Percentiles rank a stretch among this genome's conserved stretches.
phyloP scores from a whole-genome alignment of 1,140 invertebrate genomes.

The Neodiprion pinetum region DNA sequence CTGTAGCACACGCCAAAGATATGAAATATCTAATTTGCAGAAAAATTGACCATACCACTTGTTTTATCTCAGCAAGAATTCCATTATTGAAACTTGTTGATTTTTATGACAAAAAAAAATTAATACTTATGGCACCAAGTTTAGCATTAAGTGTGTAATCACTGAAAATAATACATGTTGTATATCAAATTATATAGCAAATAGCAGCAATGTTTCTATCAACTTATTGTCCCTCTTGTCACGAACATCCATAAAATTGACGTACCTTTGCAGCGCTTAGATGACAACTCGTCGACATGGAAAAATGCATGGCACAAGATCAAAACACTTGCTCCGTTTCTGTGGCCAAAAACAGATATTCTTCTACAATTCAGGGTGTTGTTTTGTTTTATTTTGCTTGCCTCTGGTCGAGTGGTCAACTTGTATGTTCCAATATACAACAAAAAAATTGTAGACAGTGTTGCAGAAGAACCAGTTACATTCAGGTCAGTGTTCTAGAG shows the following conservation, averaged over 20 bases:
- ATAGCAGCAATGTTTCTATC: neutral
- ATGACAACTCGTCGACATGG: slow-evolving; percentile 78
- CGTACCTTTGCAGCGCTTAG: slow-evolving; percentile 52
- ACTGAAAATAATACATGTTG: no score
- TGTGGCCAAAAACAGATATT: slow-evolving; percentile 90
- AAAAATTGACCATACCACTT: no score
- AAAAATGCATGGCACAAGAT: slow-evolving; percentile 80
- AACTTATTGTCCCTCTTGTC: slow-evolving; percentile 15
- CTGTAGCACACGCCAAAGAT: no score
- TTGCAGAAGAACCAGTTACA: slow-evolving; percentile 49
- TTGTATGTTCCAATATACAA: slow-evolving; percentile 93
- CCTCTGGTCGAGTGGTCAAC: slow-evolving; percentile 87
- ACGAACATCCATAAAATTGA: slow-evolving; percentile 13
- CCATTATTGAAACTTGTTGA: no score
- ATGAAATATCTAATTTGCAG: no score
- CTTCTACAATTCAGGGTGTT: slow-evolving; percentile 84
- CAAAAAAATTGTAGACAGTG: slow-evolving; percentile 76
- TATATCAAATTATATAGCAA: no score
- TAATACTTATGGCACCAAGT: no score
- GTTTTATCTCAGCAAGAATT: no score
- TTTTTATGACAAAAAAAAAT: no score
- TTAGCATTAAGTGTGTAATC: no score
- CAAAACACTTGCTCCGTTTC: slow-evolving; percentile 82
- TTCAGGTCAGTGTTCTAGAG: slow-evolving; percentile 44
- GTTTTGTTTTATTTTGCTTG: slow-evolving; percentile 80